Percentiles rank a stretch among this genome's conserved stretches.
Conservation (phyloP, 2,888 invertebrate species). For the Halictus quadricinctus region DNA sequence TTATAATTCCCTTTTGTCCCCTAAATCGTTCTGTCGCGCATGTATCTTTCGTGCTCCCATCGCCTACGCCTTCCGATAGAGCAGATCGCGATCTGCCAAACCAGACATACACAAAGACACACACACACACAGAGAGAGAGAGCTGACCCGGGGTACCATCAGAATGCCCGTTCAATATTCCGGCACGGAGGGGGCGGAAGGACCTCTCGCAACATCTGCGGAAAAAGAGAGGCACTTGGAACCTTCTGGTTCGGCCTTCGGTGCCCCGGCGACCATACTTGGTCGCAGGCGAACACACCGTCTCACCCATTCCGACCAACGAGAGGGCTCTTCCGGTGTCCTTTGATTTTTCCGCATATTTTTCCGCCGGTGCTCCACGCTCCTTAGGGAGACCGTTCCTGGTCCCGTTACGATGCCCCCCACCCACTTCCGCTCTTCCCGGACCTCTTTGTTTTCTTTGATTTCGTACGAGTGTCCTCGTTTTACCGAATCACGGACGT, state of each 20-base stretch:
- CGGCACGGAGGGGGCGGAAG: constrained; percentile 30
- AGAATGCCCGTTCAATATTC: constrained; percentile 69
- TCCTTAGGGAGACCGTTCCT: neutral
- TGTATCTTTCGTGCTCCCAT: constrained; percentile 44
- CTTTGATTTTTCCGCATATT: constrained; percentile 31
- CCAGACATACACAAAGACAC: too few species aligned
- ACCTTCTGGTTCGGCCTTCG: constrained; percentile 24
- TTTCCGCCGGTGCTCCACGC: constrained; percentile 12
- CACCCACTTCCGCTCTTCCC: neutral
- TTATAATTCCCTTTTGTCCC: constrained; percentile 75
- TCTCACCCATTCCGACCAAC: neutral
- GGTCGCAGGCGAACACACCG: constrained; percentile 34
- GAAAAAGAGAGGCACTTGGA: constrained; percentile 35
- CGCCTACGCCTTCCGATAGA: constrained; percentile 24
- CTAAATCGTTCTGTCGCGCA: constrained; percentile 54
- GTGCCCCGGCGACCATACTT: constrained; percentile 23
- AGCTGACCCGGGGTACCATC: constrained; percentile 1
- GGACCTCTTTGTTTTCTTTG: constrained; percentile 7
- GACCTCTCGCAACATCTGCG: constrained; percentile 7
- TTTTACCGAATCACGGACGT: neutral
- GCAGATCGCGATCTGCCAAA: neutral
- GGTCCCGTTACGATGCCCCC: neutral
- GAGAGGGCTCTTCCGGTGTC: constrained; percentile 17
- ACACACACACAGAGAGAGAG: neutral
- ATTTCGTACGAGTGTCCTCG: constrained; percentile 16